A percentile compares a stretch with the other conserved stretches of the same genome.
These are phyloP conservation scores for Tragulus kanchil DNA, from an alignment of 2,113 vertebrate species.

Conservation along the genomic window DNA sequence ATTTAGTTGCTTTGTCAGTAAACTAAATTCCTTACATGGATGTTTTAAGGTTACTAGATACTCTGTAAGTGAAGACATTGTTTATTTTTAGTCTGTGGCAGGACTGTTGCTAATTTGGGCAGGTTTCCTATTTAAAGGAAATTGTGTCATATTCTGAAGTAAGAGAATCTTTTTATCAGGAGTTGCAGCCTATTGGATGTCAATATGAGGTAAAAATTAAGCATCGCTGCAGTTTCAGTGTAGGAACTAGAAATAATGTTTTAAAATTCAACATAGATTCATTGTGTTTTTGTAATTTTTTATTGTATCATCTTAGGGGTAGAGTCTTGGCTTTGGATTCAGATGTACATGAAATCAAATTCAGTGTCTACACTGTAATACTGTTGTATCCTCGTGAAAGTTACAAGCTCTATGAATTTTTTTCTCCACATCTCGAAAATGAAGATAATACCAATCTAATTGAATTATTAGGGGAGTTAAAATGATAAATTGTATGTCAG, in stretches of 20 bases:
- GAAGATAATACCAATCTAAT: conserved; percentile 10
- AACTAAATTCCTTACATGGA: conserved; percentile 4
- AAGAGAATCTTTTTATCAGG: conserved; percentile 60
- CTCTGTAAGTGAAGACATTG: background rate
- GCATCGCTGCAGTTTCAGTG: conserved; percentile 6
- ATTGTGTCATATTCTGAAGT: conserved; percentile 17
- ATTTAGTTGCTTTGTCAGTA: conserved; percentile 43
- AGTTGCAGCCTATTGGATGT: background rate
- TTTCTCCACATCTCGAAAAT: conserved; percentile 26
- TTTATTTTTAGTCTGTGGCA: conserved; percentile 31
- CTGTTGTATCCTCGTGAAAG: background rate
- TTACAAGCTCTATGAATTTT: conserved; percentile 3
- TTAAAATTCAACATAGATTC: conserved; percentile 28
- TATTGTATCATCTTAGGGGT: background rate
- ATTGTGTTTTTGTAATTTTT: conserved; percentile 46
- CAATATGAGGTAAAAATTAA: conserved; percentile 54
- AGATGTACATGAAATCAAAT: conserved; percentile 62
- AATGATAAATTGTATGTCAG: background rate
- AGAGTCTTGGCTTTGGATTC: conserved; percentile 29
- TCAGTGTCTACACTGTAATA: background rate
- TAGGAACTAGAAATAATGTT: conserved; percentile 33
- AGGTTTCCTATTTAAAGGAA: conserved; percentile 58
- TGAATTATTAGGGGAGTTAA: conserved; percentile 23
- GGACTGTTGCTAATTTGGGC: conserved; percentile 6
- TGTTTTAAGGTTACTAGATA: conserved; percentile 26